Evolutionary conservation across 2,113 vertebrate species (phyloP).

Genomic region (Calyptomena viridis): DNA sequence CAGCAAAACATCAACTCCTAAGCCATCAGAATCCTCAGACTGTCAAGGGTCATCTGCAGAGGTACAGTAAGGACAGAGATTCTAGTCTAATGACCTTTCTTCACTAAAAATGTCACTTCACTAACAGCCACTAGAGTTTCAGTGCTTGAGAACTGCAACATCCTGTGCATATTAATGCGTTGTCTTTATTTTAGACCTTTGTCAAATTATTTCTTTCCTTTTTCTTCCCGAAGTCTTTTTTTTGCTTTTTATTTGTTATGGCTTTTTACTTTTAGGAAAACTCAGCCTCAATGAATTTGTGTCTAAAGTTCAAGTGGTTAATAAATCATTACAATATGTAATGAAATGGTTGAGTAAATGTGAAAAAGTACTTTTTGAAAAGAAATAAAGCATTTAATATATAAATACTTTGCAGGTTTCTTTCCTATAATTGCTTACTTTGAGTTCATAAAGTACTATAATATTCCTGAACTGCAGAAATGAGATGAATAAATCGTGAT

Average conservation of each 20-base stretch:
- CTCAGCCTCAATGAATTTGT: background rate
- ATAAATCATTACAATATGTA: background rate
- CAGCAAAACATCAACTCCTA: conserved; percentile 98
- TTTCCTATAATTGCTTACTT: background rate
- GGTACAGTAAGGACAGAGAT: conserved; percentile 86
- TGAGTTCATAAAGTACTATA: background rate
- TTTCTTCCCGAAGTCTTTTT: background rate
- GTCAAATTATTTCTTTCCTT: background rate
- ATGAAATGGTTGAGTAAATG: background rate
- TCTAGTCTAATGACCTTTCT: conserved; percentile 56
- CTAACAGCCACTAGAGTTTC: conserved; percentile 65
- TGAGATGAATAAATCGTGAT: background rate
- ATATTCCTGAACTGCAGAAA: background rate
- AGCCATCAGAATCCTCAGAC: conserved; percentile 92
- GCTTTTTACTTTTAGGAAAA: background rate
- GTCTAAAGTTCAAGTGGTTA: background rate
- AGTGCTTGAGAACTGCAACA: conserved; percentile 21
- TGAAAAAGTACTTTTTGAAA: background rate
- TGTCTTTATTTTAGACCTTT: conserved; percentile 16
- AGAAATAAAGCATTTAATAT: background rate
- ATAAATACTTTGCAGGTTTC: background rate
- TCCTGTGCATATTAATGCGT: conserved; percentile 11
- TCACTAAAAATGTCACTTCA: conserved; percentile 57
- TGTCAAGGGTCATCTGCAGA: conserved; percentile 91
- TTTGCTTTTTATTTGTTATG: background rate